A percentile compares a stretch with the other conserved stretches of the same genome.
phyloP scores from a whole-genome alignment of 2,888 invertebrate genomes.

The Arge pagana region DNA sequence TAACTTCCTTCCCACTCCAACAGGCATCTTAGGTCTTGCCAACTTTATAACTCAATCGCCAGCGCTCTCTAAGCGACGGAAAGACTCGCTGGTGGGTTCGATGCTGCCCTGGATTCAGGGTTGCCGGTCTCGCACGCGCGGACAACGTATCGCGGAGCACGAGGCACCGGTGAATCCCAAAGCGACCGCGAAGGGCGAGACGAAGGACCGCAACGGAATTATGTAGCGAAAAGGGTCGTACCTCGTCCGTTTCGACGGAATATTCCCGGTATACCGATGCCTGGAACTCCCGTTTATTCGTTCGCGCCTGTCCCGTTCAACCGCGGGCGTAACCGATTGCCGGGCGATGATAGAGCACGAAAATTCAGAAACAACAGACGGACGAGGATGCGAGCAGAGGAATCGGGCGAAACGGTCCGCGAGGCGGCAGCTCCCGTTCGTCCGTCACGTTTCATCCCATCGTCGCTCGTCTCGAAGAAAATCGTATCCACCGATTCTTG shows the following conservation, averaged over 20 bases:
- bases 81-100: constrained; percentile 8
- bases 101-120: constrained; percentile 1
- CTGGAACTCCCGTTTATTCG: too few species aligned
- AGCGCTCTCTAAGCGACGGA: constrained; percentile 20
- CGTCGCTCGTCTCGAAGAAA: too few species aligned
- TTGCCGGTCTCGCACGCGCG: not conserved
- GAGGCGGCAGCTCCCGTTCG: too few species aligned
- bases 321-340: too few species aligned
- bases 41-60: constrained; percentile 52
- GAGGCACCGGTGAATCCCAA: not conserved
- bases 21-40: constrained; percentile 47
- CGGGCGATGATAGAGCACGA: too few species aligned
- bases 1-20: constrained; percentile 42
- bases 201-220: constrained; percentile 35
- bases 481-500: too few species aligned
- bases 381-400: too few species aligned
- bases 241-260: constrained; percentile 31
- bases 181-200: constrained; percentile 25
- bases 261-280: constrained; percentile 11
- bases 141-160: not conserved
- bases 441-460: too few species aligned
- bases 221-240: constrained; percentile 34
- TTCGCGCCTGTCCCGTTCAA: too few species aligned
- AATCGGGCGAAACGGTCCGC: too few species aligned
- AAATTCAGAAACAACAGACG: too few species aligned